phyloP scores from a whole-genome alignment of 92 coral and sea anemone genomes.

The Actinernus sp. region DNA sequence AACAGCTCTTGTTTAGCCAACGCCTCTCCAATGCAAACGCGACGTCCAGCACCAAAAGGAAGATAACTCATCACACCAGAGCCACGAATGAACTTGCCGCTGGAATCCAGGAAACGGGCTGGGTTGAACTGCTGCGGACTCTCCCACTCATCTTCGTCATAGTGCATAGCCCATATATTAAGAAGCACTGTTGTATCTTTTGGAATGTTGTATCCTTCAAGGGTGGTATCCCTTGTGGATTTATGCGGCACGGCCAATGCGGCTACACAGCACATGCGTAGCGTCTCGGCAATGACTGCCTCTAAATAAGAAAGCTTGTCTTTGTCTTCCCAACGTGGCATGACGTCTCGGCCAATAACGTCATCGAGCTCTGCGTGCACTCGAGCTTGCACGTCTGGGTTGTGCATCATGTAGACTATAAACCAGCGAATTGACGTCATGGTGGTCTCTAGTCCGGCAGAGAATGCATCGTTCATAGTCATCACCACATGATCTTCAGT shows the following conservation, averaged over 20 bases:
- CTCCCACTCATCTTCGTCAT: constrained; percentile 67
- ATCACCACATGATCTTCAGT: constrained; percentile 65
- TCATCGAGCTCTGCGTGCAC: constrained; percentile 72
- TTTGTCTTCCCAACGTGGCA: constrained; percentile 51
- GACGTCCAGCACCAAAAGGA: constrained; percentile 71
- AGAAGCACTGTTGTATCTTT: constrained; percentile 63
- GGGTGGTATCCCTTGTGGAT: constrained; percentile 36
- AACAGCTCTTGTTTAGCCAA: constrained; percentile 67
- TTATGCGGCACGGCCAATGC: constrained; percentile 58
- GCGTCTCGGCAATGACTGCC: constrained; percentile 58
- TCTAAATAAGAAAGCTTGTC: constrained; percentile 44
- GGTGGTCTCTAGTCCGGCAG: constrained; percentile 44
- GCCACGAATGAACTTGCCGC: constrained; percentile 44
- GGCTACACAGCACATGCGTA: constrained; percentile 31
- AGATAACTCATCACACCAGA: constrained; percentile 51
- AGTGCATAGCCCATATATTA: constrained; percentile 78
- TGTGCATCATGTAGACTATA: constrained; percentile 24
- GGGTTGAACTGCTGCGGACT: constrained; percentile 66
- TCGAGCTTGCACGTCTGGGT: constrained; percentile 63
- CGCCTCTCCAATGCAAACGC: constrained; percentile 77
- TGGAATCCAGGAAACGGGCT: constrained; percentile 59
- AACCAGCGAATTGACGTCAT: constrained; percentile 52
- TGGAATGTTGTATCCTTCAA: constrained; percentile 64
- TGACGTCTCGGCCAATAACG: constrained; percentile 59
- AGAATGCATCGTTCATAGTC: constrained; percentile 60